phyloP scores from a whole-genome alignment of 1,140 invertebrate genomes.

The Tetramorium simillimum region DNA sequence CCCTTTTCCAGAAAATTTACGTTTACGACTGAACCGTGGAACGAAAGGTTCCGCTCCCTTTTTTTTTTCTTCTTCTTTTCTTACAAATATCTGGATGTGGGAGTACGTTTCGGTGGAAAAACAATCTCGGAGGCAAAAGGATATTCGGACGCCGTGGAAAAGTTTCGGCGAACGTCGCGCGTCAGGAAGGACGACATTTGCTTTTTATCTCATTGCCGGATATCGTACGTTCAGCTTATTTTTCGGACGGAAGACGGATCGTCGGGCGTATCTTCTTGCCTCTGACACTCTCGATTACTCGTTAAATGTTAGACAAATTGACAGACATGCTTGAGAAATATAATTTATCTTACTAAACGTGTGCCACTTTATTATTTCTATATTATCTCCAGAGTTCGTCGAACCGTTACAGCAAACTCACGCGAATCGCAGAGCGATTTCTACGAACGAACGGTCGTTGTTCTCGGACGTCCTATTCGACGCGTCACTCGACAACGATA shows the following conservation, averaged over 20 bases:
- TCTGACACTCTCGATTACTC: slow-evolving; percentile 35
- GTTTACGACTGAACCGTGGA: not conserved
- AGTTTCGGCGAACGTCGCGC: not conserved
- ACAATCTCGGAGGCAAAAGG: slow-evolving; percentile 9
- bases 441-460: not conserved
- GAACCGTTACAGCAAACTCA: not conserved
- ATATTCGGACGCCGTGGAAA: not conserved
- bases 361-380: slow-evolving; percentile 16
- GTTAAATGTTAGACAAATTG: slow-evolving; percentile 41
- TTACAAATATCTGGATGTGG: not conserved
- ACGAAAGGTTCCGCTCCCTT: not conserved
- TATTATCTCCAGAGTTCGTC: not conserved
- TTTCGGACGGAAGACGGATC: not conserved
- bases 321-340: slow-evolving; percentile 48
- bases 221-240: not conserved
- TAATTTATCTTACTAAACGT: slow-evolving; percentile 55
- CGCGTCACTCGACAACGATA: not conserved
- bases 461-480: not conserved
- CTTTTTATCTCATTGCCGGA: not conserved
- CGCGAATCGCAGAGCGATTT: not conserved
- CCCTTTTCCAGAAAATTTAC: not conserved
- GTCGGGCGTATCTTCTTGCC: not conserved
- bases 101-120: not conserved
- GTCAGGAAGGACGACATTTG: not conserved
- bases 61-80: not conserved